phyloP scores from a whole-genome alignment of 2,797 vertebrate species.

The Psittacula derbiana region DNA sequence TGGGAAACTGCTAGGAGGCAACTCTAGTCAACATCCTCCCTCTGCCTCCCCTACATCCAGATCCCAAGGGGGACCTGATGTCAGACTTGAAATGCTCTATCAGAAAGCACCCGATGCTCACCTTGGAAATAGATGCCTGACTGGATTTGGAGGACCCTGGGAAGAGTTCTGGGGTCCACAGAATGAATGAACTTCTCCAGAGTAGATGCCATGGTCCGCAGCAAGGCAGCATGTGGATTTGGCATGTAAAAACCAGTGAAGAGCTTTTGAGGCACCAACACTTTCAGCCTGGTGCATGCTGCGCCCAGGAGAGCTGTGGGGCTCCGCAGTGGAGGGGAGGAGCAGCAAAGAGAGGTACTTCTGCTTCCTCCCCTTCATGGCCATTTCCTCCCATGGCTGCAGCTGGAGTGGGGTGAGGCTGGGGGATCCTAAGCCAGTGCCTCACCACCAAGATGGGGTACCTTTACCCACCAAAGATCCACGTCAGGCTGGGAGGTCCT shows the following conservation, averaged over 20 bases:
- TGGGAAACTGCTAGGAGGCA: neutral
- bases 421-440: rapidly evolving
- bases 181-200: slow-evolving; percentile 81
- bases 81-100: neutral
- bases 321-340: neutral
- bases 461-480: neutral
- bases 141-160: slow-evolving; percentile 84
- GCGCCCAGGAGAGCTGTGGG: rapidly evolving
- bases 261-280: neutral
- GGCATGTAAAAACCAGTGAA: neutral
- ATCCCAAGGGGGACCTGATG: neutral
- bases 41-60: neutral
- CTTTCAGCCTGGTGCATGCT: neutral
- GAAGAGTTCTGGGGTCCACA: slow-evolving; percentile 79
- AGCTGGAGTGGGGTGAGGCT: neutral
- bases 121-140: slow-evolving; percentile 86
- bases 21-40: neutral
- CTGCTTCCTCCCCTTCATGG: slow-evolving; percentile 28
- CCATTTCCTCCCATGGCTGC: slow-evolving; percentile 58
- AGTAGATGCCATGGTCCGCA: slow-evolving; percentile 75
- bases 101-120: slow-evolving; percentile 47
- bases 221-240: neutral
- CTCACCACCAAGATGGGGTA: rapidly evolving
- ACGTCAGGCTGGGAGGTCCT: neutral
- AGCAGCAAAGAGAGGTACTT: neutral